A percentile compares a stretch with the other conserved stretches of the same genome.
Evolutionary conservation across 2,888 invertebrate genomes (phyloP).

Genomic region (Eustalomyia histrio): DNA sequence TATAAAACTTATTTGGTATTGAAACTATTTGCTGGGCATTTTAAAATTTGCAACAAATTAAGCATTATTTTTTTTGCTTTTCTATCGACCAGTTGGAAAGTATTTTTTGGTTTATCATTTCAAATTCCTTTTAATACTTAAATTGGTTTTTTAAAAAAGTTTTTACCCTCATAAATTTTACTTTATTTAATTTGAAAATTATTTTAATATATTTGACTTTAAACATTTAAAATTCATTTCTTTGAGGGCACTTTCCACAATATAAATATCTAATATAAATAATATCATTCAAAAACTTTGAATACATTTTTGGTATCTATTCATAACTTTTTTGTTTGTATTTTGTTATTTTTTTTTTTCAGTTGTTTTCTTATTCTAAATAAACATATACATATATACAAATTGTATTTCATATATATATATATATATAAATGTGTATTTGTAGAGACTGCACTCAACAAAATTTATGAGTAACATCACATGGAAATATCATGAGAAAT

Average conservation of each 20-base stretch:
- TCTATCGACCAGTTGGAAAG: no score
- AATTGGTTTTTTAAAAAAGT: neutral
- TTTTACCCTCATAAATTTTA: constrained; percentile 1
- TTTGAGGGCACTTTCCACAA: neutral
- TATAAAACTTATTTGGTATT: no score
- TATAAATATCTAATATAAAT: neutral
- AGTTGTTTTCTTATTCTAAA: neutral
- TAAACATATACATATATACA: no score
- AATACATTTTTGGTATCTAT: neutral
- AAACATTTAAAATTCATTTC: constrained; percentile 1
- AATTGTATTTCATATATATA: no score
- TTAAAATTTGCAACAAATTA: no score
- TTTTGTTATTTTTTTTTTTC: neutral
- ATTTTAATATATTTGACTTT: constrained; percentile 2
- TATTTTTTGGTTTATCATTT: no score
- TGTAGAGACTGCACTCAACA: no score
- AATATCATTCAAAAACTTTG: neutral
- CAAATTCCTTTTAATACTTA: neutral
- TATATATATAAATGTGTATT: no score
- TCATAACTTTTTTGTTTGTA: neutral
- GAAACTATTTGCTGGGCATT: no score
- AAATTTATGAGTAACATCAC: no score
- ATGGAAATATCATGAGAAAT: no score
- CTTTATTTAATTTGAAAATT: constrained; percentile 11
- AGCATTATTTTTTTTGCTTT: no score